Evolutionary conservation across 1,140 invertebrate species (phyloP).

Genomic region (Prorops nasuta): DNA sequence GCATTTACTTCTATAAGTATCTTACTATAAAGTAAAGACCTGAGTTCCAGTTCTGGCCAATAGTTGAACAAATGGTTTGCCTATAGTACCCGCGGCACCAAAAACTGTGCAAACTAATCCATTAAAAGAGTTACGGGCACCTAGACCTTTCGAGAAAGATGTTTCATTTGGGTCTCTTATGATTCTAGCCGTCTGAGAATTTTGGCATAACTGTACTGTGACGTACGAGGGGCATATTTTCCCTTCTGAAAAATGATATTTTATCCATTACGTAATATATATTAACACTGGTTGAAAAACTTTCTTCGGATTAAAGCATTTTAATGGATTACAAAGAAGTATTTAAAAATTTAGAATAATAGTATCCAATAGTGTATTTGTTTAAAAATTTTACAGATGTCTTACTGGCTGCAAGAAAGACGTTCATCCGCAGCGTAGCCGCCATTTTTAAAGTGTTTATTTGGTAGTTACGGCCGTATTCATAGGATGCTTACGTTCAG

Average conservation of each 20-base stretch:
- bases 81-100: conserved; percentile 86
- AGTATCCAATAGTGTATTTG: background rate
- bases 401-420: conserved; percentile 25
- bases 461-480: too few species aligned
- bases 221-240: conserved; percentile 17
- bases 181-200: conserved; percentile 36
- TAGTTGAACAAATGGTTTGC: conserved; percentile 80
- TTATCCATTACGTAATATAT: background rate
- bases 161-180: conserved; percentile 61
- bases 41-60: conserved; percentile 86
- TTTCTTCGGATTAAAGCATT: background rate
- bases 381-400: background rate
- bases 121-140: conserved; percentile 93
- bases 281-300: conserved; percentile 15
- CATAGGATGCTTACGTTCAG: too few species aligned
- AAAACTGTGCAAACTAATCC: conserved; percentile 97
- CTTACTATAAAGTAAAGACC: too few species aligned
- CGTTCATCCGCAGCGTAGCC: conserved; percentile 23
- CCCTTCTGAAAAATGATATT: conserved; percentile 21
- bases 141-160: conserved; percentile 79
- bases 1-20: conserved; percentile 1
- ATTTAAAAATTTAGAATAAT: background rate
- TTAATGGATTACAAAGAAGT: background rate
- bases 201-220: conserved; percentile 36
- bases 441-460: conserved; percentile 24